Evolutionary conservation across 2,888 invertebrate genomes (phyloP).

Genomic region (Leptarthrus brevirostris): DNA sequence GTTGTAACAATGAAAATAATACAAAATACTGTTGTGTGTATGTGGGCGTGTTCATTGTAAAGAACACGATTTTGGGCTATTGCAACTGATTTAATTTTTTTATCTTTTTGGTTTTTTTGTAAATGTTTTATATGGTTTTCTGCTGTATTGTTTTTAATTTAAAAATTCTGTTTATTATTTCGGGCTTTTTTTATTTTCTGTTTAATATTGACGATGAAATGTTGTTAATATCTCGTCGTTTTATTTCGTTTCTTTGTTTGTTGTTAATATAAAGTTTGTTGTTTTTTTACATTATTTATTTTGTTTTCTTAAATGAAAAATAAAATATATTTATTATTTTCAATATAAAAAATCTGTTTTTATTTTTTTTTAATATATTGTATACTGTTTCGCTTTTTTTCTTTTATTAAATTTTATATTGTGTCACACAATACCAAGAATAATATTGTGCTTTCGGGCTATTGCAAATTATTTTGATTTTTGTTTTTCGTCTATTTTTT

Average conservation of each 20-base stretch:
- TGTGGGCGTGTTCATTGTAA: slow-evolving; percentile 23
- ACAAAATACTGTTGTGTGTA: slow-evolving; percentile 35
- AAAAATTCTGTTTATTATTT: slow-evolving; percentile 28
- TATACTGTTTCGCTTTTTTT: slow-evolving; percentile 4
- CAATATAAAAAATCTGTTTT: slow-evolving; percentile 7
- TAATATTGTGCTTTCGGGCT: slow-evolving; percentile 49
- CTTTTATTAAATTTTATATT: not conserved
- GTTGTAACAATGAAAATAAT: slow-evolving; percentile 7
- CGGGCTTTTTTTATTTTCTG: slow-evolving; percentile 9
- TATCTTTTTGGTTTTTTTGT: not conserved
- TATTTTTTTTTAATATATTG: not conserved
- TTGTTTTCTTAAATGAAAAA: slow-evolving; percentile 15
- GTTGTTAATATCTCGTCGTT: not conserved
- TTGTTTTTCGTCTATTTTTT: not conserved
- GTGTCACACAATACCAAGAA: slow-evolving; percentile 43
- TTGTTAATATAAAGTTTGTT: slow-evolving; percentile 12
- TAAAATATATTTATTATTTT: slow-evolving; percentile 1
- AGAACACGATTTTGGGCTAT: slow-evolving; percentile 51
- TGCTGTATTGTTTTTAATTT: slow-evolving; percentile 23
- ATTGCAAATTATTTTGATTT: slow-evolving; percentile 45
- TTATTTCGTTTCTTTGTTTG: slow-evolving; percentile 13
- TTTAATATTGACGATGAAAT: no score
- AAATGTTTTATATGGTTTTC: no score
- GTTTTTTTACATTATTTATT: slow-evolving; percentile 23
- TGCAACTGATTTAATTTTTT: slow-evolving; percentile 51